Conservation (phyloP, 2,888 invertebrate genomes). For the Dendrolimus houi region DNA sequence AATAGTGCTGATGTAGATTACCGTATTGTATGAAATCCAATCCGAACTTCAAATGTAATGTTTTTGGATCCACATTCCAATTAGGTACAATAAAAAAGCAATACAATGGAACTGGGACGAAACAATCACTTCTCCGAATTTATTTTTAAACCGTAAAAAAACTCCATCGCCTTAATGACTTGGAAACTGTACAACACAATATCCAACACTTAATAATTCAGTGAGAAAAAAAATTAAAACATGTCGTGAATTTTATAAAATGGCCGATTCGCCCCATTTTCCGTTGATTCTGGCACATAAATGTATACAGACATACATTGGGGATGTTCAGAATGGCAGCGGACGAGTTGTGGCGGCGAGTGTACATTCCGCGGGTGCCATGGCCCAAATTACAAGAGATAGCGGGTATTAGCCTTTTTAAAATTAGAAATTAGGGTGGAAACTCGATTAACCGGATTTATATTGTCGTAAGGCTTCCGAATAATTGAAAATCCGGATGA, state of each 20-base stretch:
- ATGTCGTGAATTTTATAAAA: constrained; percentile 21
- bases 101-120: not conserved
- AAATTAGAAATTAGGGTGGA: not conserved
- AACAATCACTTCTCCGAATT: not conserved
- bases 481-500: too few species aligned
- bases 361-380: constrained; percentile 9
- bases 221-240: constrained; percentile 32
- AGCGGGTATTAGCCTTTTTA: constrained; percentile 2
- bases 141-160: not conserved
- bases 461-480: too few species aligned
- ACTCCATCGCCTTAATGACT: constrained; percentile 1
- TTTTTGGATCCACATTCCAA: not conserved
- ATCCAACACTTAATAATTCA: constrained; percentile 16
- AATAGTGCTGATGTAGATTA: too few species aligned
- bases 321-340: constrained; percentile 29
- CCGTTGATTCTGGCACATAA: constrained; percentile 35
- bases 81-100: not conserved
- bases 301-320: constrained; percentile 12
- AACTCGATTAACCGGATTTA: too few species aligned
- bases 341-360: constrained; percentile 29
- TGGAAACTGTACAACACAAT: constrained; percentile 2
- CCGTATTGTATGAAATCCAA: too few species aligned
- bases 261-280: constrained; percentile 28
- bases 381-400: not conserved
- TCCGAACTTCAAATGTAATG: too few species aligned